A percentile compares a stretch with the other conserved stretches of the same genome.
These are phyloP conservation scores for Drosophila sproati DNA, from an alignment of 1,140 invertebrate species.

Conservation along the genomic window DNA sequence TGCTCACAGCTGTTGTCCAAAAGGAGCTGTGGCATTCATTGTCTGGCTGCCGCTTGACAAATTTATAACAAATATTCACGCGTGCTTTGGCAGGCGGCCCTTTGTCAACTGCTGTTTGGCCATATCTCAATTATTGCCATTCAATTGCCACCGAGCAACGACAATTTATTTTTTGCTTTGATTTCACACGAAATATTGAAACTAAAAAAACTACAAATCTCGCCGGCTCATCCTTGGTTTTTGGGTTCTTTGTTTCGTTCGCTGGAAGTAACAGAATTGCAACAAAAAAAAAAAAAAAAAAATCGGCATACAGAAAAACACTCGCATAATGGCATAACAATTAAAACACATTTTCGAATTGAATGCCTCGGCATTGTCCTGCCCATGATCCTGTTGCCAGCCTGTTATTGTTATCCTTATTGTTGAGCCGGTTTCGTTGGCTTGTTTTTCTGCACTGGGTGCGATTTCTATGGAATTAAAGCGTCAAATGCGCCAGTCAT, in stretches of 20 bases:
- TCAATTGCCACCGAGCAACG: conserved; percentile 69
- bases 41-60: conserved; percentile 60
- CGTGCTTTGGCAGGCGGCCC: conserved; percentile 75
- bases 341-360: conserved; percentile 76
- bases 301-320: conserved; percentile 54
- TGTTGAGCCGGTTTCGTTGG: conserved; percentile 6
- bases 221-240: conserved; percentile 8
- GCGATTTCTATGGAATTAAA: conserved; percentile 74
- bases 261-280: conserved; percentile 54
- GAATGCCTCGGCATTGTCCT: conserved; percentile 50
- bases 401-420: conserved; percentile 3
- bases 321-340: conserved; percentile 60
- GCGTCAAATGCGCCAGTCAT: conserved; percentile 78
- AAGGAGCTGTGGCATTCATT: conserved; percentile 18
- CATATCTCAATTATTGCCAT: conserved; percentile 71
- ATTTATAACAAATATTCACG: conserved; percentile 83
- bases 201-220: conserved; percentile 14
- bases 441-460: conserved; percentile 22
- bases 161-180: conserved; percentile 44
- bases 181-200: conserved; percentile 61
- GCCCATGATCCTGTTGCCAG: conserved; percentile 34
- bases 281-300: conserved; percentile 64
- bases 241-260: conserved; percentile 54
- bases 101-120: conserved; percentile 49
- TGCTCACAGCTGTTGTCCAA: conserved; percentile 28